Conservation (phyloP, 2,113 vertebrate genomes). For the Anguilla rostrata region DNA sequence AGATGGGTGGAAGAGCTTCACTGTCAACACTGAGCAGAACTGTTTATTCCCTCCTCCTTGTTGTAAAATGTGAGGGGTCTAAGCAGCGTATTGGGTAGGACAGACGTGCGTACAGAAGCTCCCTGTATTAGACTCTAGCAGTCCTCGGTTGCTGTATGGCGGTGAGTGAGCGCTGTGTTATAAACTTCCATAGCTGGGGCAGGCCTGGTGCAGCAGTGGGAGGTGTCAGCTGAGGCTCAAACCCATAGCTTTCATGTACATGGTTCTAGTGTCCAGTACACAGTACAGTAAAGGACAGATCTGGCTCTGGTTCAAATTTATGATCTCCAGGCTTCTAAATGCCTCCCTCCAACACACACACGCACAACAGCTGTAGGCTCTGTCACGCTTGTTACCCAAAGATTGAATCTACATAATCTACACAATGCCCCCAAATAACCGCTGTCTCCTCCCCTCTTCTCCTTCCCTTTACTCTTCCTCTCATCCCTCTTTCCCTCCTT, state of each 20-base stretch:
- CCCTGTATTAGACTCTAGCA: not conserved
- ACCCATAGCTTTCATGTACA: not conserved
- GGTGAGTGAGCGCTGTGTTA: not conserved
- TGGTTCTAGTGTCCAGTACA: not conserved
- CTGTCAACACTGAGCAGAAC: not conserved
- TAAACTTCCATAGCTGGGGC: not conserved
- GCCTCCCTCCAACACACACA: not conserved
- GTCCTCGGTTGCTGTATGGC: not conserved
- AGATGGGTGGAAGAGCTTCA: constrained; percentile 25
- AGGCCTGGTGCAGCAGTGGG: not conserved
- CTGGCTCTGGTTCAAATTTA: not conserved
- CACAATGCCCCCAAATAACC: constrained; percentile 58
- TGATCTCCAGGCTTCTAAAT: not conserved
- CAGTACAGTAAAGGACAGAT: not conserved
- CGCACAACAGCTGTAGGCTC: constrained; percentile 14
- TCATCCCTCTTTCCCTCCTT: constrained; percentile 45
- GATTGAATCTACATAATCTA: constrained; percentile 30
- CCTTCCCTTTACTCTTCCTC: constrained; percentile 44
- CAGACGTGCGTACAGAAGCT: not conserved
- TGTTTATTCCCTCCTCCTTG: not conserved
- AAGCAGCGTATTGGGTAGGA: not conserved
- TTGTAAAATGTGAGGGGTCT: not conserved
- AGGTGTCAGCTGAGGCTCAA: not conserved
- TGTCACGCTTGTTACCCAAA: constrained; percentile 25
- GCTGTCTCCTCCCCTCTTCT: constrained; percentile 63